phyloP scores from a whole-genome alignment of 2,797 vertebrate species.

The Sebastes kiyomatsui region DNA sequence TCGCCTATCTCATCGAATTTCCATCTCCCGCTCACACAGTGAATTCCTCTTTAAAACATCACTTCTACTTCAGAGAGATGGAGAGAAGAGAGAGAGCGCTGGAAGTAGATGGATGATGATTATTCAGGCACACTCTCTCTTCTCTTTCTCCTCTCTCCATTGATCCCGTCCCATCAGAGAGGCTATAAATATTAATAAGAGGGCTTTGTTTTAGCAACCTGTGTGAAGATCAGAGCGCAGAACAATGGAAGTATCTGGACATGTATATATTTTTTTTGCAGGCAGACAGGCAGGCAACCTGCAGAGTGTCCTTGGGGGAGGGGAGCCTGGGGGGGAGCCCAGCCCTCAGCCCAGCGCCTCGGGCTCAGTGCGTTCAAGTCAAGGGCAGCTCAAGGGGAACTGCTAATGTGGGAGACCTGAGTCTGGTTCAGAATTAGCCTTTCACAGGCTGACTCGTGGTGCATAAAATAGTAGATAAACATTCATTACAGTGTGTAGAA shows the following conservation, averaged over 20 bases:
- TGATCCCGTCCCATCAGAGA: conserved; percentile 83
- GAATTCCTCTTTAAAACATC: conserved; percentile 63
- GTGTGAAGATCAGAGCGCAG: conserved; percentile 82
- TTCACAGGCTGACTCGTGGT: conserved; percentile 4
- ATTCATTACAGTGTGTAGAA: neutral
- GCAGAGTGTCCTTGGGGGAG: conserved; percentile 67
- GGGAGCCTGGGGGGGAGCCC: conserved; percentile 68
- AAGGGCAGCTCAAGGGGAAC: conserved; percentile 80
- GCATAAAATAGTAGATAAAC: conserved; percentile 14
- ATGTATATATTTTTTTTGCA: conserved; percentile 45
- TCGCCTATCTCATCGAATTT: conserved; percentile 34
- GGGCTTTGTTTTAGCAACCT: conserved; percentile 82
- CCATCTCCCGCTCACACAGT: conserved; percentile 26
- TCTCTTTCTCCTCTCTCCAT: conserved; percentile 71
- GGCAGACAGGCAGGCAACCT: conserved; percentile 68
- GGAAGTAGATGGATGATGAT: conserved; percentile 80
- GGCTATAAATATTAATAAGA: conserved; percentile 88
- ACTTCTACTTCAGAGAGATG: conserved; percentile 76
- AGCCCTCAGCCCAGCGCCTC: conserved; percentile 66
- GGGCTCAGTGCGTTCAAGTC: conserved; percentile 67
- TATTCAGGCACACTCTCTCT: conserved; percentile 78
- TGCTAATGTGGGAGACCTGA: conserved; percentile 51
- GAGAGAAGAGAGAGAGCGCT: conserved; percentile 60
- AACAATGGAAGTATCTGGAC: conserved; percentile 80
- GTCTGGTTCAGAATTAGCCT: conserved; percentile 55